A percentile compares a stretch with the other conserved stretches of the same genome.
phyloP scores from a whole-genome alignment of 2,113 vertebrate genomes.

The Carassius auratus region DNA sequence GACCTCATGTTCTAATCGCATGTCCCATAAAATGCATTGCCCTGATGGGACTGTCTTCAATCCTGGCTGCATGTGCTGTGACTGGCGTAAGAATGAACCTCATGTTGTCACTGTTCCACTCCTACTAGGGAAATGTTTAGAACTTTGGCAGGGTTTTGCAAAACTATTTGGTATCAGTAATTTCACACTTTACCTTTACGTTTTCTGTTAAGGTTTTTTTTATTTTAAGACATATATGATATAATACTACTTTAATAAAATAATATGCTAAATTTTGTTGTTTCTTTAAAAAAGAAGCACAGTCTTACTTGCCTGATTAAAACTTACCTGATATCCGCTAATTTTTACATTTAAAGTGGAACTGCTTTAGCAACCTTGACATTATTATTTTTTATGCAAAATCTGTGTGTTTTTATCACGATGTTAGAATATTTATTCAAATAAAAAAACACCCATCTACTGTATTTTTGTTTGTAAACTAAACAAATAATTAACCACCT shows the following conservation, averaged over 20 bases:
- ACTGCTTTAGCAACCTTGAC: background rate
- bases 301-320: background rate
- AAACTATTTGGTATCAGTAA: background rate
- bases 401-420: background rate
- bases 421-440: background rate
- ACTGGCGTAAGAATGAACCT: too few species aligned
- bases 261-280: background rate
- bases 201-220: too few species aligned
- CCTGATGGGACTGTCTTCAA: too few species aligned
- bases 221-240: background rate
- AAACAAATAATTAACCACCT: too few species aligned
- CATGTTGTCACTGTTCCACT: too few species aligned
- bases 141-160: background rate
- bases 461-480: too few species aligned
- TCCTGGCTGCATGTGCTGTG: too few species aligned
- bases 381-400: background rate
- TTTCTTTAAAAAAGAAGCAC: background rate
- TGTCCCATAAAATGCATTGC: too few species aligned
- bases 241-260: background rate
- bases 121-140: too few species aligned
- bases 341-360: background rate
- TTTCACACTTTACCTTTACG: too few species aligned
- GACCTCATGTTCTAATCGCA: conserved; percentile 20
- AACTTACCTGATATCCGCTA: background rate
- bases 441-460: background rate